Evolutionary conservation across 1,140 invertebrate species (phyloP).

Genomic region (Bombus breviceps): DNA sequence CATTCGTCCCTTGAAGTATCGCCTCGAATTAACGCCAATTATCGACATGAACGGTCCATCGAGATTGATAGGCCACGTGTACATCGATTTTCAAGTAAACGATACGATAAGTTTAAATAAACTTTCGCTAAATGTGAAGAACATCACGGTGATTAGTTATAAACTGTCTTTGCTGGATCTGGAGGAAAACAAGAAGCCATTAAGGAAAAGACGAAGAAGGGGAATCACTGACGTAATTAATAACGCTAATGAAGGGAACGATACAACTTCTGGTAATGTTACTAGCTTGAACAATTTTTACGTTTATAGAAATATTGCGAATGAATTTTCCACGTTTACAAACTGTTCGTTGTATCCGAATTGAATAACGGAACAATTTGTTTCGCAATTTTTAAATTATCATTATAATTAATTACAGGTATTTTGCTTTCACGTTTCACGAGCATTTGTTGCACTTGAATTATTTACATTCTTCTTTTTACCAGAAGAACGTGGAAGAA

Average conservation of each 20-base stretch:
- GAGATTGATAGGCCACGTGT: constrained; percentile 62
- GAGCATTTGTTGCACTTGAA: too few relatives aligned
- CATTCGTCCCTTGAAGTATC: constrained; percentile 69
- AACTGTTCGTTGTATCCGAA: too few relatives aligned
- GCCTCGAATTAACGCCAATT: constrained; percentile 65
- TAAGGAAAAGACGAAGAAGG: constrained; percentile 49
- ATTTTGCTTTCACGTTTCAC: too few relatives aligned
- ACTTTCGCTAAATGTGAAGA: constrained; percentile 67
- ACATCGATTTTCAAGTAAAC: constrained; percentile 68
- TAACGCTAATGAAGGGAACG: background rate
- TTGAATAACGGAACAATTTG: too few relatives aligned
- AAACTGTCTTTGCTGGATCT: constrained; percentile 34
- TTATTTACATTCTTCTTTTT: too few relatives aligned
- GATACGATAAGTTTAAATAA: constrained; percentile 45
- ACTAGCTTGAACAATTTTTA: background rate
- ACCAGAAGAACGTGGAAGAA: too few relatives aligned
- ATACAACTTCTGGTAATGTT: constrained; percentile 26
- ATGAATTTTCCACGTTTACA: too few relatives aligned
- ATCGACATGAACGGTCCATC: constrained; percentile 53
- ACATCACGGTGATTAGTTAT: constrained; percentile 62
- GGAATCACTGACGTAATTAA: constrained; percentile 16
- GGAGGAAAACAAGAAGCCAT: background rate
- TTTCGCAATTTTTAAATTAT: too few relatives aligned
- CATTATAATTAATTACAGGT: too few relatives aligned
- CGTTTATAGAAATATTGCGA: too few relatives aligned